Evolutionary conservation across 2,113 vertebrate species (phyloP).

Genomic region (Pseudonaja textilis): DNA sequence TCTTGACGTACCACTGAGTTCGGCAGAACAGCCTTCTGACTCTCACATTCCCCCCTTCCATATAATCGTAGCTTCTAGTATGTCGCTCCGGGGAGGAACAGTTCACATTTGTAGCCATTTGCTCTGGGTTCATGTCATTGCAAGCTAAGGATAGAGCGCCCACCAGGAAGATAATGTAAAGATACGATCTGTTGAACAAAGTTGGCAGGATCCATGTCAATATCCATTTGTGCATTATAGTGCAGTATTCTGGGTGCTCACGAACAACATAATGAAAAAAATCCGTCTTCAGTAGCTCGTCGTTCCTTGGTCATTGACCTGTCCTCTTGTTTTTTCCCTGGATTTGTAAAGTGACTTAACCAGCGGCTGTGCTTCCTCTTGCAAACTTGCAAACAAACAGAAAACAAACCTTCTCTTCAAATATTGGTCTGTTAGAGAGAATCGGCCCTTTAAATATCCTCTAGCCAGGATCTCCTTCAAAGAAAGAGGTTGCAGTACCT

Average conservation of each 20-base stretch:
- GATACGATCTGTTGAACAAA: slow-evolving; percentile 91
- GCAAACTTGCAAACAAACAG: neutral
- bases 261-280: slow-evolving; percentile 93
- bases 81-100: slow-evolving; percentile 94
- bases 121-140: slow-evolving; percentile 92
- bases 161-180: slow-evolving; percentile 89
- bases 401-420: slow-evolving; percentile 61
- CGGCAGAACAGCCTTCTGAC: slow-evolving; percentile 95
- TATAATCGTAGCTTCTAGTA: slow-evolving; percentile 97
- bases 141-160: slow-evolving; percentile 87
- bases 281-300: slow-evolving; percentile 72
- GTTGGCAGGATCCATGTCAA: slow-evolving; percentile 96
- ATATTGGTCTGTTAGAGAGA: slow-evolving; percentile 56
- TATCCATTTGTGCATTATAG: slow-evolving; percentile 99
- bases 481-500: slow-evolving; percentile 68
- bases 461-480: slow-evolving; percentile 70
- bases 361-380: slow-evolving; percentile 48
- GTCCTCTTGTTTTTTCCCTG: slow-evolving; percentile 66
- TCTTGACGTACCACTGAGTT: slow-evolving; percentile 96
- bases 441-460: slow-evolving; percentile 66
- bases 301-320: slow-evolving; percentile 59
- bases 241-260: slow-evolving; percentile 87
- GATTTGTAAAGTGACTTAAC: slow-evolving; percentile 66
- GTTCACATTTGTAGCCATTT: slow-evolving; percentile 93
- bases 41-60: slow-evolving; percentile 97